These are phyloP conservation scores for Oceanodroma tethys DNA, from an alignment of 2,113 vertebrate species.

Conservation along the genomic window DNA sequence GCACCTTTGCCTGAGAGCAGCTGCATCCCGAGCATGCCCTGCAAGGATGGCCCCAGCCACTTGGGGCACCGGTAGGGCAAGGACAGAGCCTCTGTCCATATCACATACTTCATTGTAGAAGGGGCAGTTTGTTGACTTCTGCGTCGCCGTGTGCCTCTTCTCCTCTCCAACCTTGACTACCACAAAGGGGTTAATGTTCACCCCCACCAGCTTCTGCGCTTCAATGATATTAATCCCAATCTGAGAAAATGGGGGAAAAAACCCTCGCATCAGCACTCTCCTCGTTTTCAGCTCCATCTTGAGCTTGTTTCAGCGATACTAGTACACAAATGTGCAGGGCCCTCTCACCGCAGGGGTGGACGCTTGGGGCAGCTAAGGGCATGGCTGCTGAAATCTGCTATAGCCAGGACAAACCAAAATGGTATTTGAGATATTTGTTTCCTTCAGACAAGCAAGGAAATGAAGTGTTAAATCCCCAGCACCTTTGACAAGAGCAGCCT, in stretches of 20 bases:
- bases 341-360: not conserved
- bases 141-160: constrained; percentile 80
- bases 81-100: not conserved
- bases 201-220: constrained; percentile 90
- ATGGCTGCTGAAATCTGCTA: not conserved
- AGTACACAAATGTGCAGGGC: not conserved
- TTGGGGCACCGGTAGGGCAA: accelerated
- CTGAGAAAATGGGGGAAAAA: constrained; percentile 54
- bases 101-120: constrained; percentile 82
- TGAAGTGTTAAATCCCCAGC: not conserved
- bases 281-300: not conserved
- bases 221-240: constrained; percentile 88
- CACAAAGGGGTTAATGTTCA: constrained; percentile 92
- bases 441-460: not conserved
- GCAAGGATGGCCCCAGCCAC: not conserved
- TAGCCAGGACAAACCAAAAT: not conserved
- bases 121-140: constrained; percentile 88
- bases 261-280: not conserved
- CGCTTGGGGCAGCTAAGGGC: accelerated
- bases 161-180: constrained; percentile 83
- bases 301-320: not conserved
- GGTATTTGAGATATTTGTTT: not conserved
- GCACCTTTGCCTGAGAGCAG: not conserved
- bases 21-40: not conserved
- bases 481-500: not conserved